These are phyloP conservation scores for Ceyx cyanopectus DNA, from an alignment of 2,113 vertebrate species.

Conservation along the genomic window DNA sequence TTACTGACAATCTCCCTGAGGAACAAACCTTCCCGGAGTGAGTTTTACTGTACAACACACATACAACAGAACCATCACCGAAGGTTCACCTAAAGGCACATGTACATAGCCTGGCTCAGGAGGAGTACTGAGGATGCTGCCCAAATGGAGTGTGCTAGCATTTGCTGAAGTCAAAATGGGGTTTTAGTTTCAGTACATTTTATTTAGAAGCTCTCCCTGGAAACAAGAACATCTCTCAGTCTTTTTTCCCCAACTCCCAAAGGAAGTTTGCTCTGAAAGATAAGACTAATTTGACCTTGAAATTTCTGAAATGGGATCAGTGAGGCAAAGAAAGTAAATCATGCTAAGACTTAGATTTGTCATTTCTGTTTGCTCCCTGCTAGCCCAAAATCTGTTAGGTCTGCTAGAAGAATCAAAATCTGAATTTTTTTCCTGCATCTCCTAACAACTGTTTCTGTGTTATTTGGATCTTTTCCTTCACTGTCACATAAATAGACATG, in stretches of 20 bases:
- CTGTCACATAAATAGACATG: neutral
- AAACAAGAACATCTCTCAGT: neutral
- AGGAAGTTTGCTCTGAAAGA: neutral
- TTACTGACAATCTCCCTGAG: neutral
- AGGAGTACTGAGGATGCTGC: neutral
- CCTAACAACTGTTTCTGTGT: neutral
- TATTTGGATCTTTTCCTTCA: neutral
- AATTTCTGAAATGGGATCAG: neutral
- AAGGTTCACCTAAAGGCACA: neutral
- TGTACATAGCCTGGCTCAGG: neutral
- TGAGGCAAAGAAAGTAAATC: neutral
- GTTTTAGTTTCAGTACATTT: neutral
- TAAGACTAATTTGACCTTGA: neutral
- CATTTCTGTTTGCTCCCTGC: neutral
- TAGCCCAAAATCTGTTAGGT: neutral
- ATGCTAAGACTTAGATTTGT: neutral
- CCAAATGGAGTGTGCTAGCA: accelerated
- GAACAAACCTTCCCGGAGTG: neutral
- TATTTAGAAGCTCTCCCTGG: neutral
- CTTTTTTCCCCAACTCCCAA: neutral
- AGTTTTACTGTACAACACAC: neutral
- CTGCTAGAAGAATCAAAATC: neutral
- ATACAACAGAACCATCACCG: neutral
- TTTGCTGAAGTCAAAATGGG: neutral
- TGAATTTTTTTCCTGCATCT: neutral